phyloP scores from a whole-genome alignment of 2,113 vertebrate species.

The Amphiprion percula region DNA sequence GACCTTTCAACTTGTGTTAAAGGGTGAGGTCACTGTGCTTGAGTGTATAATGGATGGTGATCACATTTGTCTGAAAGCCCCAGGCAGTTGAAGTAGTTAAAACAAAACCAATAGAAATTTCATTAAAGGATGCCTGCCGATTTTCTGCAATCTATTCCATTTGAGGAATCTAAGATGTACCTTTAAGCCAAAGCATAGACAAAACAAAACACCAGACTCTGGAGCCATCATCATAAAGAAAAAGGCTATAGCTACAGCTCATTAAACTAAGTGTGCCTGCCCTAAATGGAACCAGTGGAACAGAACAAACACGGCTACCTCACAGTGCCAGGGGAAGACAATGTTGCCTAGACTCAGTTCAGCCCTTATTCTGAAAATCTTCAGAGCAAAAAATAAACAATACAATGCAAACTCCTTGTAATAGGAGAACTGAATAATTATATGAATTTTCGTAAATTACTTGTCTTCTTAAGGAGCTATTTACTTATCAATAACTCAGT shows the following conservation, averaged over 20 bases:
- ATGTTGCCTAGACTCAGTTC: conserved; percentile 35
- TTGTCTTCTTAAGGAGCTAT: not conserved
- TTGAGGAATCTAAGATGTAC: conserved; percentile 47
- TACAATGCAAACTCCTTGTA: not conserved
- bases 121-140: conserved; percentile 27
- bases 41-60: conserved; percentile 1
- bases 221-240: conserved; percentile 64
- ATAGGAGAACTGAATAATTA: conserved; percentile 7
- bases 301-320: conserved; percentile 84
- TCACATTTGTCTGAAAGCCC: conserved; percentile 29
- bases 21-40: not conserved
- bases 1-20: not conserved
- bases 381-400: conserved; percentile 39
- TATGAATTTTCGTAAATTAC: conserved; percentile 2
- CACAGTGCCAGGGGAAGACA: conserved; percentile 75
- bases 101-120: conserved; percentile 55
- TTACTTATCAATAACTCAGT: conserved; percentile 9
- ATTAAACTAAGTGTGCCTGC: conserved; percentile 69
- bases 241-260: conserved; percentile 69
- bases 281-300: conserved; percentile 73
- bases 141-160: conserved; percentile 31
- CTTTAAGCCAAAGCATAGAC: conserved; percentile 52
- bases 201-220: conserved; percentile 48
- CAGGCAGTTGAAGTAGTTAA: conserved; percentile 16
- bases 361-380: conserved; percentile 47